phyloP scores from a whole-genome alignment of 2,797 vertebrate genomes.

The Lutjanus campechanus region DNA sequence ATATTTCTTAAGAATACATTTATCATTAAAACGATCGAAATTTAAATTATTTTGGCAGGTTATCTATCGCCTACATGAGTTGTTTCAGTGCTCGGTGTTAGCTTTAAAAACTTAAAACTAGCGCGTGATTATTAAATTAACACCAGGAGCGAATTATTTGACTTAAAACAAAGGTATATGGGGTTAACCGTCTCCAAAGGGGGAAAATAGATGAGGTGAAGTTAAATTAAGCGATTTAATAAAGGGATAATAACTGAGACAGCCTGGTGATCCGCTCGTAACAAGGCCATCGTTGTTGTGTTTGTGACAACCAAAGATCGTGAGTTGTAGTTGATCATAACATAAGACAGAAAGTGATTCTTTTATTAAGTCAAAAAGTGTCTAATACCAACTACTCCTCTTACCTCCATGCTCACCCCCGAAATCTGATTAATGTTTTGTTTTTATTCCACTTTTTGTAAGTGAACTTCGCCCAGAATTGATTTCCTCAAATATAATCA shows the following conservation, averaged over 20 bases:
- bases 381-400: constrained; percentile 72
- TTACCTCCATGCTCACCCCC: constrained; percentile 87
- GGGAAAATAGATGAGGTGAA: neutral
- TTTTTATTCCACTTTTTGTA: constrained; percentile 72
- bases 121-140: neutral
- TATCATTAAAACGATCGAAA: neutral
- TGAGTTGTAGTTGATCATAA: constrained; percentile 36
- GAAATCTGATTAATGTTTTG: constrained; percentile 70
- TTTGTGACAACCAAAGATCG: constrained; percentile 59
- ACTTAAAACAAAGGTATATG: neutral
- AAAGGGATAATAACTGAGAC: neutral
- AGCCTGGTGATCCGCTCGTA: constrained; percentile 28
- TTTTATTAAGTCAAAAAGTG: constrained; percentile 43
- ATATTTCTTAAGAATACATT: too few relatives aligned
- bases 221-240: neutral
- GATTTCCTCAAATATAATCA: constrained; percentile 76
- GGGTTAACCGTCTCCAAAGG: neutral
- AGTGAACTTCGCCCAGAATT: constrained; percentile 81
- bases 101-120: neutral
- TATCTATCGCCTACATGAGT: neutral
- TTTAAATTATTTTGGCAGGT: accelerated
- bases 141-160: neutral
- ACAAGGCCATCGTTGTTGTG: constrained; percentile 51
- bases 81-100: neutral
- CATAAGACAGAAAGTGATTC: constrained; percentile 13